phyloP scores from a whole-genome alignment of 2,113 vertebrate species.

The Hoplias malabaricus region DNA sequence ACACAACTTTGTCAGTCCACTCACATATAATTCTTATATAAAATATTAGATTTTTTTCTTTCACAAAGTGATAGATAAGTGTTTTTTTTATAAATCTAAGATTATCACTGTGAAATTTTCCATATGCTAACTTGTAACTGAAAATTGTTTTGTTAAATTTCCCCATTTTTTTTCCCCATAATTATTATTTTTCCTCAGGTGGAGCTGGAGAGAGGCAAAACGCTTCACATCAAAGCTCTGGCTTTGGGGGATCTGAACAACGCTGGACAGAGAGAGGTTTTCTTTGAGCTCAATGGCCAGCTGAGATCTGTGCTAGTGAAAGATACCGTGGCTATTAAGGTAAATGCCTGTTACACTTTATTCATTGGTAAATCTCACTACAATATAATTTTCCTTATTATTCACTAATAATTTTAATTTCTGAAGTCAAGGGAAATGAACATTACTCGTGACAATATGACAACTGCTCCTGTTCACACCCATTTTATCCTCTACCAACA shows the following conservation, averaged over 20 bases:
- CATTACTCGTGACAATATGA: too few relatives aligned
- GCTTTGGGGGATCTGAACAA: slow-evolving; percentile 88
- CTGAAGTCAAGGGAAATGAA: neutral
- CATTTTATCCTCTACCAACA: too few relatives aligned
- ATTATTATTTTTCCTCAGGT: slow-evolving; percentile 78
- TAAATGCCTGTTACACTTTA: slow-evolving; percentile 46
- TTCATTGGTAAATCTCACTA: neutral
- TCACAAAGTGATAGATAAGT: neutral
- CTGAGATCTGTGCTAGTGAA: slow-evolving; percentile 89
- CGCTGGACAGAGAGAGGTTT: slow-evolving; percentile 89
- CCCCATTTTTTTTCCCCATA: neutral
- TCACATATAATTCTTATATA: neutral
- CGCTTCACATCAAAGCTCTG: slow-evolving; percentile 89
- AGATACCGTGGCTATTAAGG: slow-evolving; percentile 91
- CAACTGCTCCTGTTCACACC: too few relatives aligned
- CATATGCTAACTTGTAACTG: neutral
- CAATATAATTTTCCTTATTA: neutral
- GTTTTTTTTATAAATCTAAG: neutral
- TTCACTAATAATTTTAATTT: neutral
- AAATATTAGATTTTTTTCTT: neutral
- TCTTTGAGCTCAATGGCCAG: slow-evolving; percentile 92
- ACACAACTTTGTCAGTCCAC: neutral
- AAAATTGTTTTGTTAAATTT: neutral
- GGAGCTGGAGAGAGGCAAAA: slow-evolving; percentile 91
- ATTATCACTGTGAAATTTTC: neutral